Base-by-base conservation (phyloP, 1,140 invertebrate species). In the Cryptotermes secundus region DNA sequence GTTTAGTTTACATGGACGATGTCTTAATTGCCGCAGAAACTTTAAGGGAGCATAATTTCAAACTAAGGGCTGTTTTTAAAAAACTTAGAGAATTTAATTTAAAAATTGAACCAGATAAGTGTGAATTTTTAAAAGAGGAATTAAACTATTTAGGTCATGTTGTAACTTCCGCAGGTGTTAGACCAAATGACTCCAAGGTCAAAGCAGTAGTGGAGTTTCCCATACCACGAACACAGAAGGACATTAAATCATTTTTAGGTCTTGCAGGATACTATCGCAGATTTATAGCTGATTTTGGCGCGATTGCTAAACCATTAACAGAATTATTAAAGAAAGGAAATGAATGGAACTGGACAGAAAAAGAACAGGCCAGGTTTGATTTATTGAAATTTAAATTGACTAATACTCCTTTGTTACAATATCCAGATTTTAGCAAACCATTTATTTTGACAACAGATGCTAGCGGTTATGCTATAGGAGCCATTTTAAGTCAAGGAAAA, bases 101-200 rank as follows among this genome's bases (percentile, higher is more conserved):
- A 2, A 87, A 86, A 84, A 53, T 89, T 7, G 87, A 89, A 83
- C 86, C 87, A 3, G 86, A 87, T 26, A 89, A 89, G 85, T 88
- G 86, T 83, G 81, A 86, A 85, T 89, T 89, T 83, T n/a, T 88
- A n/a, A 3, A n/a, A 84, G 16, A 31, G 24, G 86, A 87, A 86
- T 82, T 87, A 7, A 65, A 26, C 34, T 88, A 88, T 80, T 84
- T 88, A 35, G 87, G 88, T 79, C 87, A 88, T 83, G 53, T 87
- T 12, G 86, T 88, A 22, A 79, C 87, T 1, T 34, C 84, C 1
- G 36, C 85, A 0, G 86, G 86, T 79, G 85, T n/a, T n/a, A n/a
- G n/a, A n/a, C n/a, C n/a, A n/a, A n/a, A n/a, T n/a, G n/a, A n/a
- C n/a, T n/a, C n/a, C n/a, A n/a, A n/a, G n/a, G n/a, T 89, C 19